phyloP scores from a whole-genome alignment of 2,113 vertebrate species.

The Antechinus flavipes region DNA sequence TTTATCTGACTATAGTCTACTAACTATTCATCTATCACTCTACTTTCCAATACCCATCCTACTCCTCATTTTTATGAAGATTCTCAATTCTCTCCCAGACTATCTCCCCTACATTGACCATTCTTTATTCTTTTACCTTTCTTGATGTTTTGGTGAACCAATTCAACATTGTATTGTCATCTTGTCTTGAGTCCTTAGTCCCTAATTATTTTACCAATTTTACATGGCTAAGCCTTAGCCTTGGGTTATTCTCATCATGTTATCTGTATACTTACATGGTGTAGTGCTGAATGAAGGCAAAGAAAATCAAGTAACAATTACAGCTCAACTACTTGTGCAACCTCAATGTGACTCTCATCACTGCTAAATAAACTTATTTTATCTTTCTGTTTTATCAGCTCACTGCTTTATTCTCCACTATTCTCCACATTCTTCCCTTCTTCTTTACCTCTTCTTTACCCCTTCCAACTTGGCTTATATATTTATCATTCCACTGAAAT shows the following conservation, averaged over 20 bases:
- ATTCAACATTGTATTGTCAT: too few species aligned
- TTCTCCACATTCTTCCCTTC: not conserved
- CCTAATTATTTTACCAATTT: too few species aligned
- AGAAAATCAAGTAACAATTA: not conserved
- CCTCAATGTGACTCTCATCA: not conserved
- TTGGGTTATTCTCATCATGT: not conserved
- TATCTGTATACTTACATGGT: not conserved
- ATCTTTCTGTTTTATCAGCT: not conserved
- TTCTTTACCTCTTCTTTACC: not conserved
- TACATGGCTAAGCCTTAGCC: not conserved
- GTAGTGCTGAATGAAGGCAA: not conserved
- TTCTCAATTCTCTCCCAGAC: too few species aligned
- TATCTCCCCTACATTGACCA: too few species aligned
- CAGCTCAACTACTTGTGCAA: not conserved
- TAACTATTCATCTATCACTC: too few species aligned
- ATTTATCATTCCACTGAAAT: not conserved
- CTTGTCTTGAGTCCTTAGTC: too few species aligned
- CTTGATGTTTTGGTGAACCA: too few species aligned
- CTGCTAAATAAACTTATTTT: not conserved
- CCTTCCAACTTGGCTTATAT: not conserved
- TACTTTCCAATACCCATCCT: too few species aligned
- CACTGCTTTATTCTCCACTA: not conserved
- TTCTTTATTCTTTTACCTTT: too few species aligned
- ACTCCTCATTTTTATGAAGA: too few species aligned
- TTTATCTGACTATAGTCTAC: too few species aligned